Evolutionary conservation across 2,888 invertebrate species (phyloP), one percentile per base, ranked within the genome.

Genomic region (Plusia festucae): DNA sequence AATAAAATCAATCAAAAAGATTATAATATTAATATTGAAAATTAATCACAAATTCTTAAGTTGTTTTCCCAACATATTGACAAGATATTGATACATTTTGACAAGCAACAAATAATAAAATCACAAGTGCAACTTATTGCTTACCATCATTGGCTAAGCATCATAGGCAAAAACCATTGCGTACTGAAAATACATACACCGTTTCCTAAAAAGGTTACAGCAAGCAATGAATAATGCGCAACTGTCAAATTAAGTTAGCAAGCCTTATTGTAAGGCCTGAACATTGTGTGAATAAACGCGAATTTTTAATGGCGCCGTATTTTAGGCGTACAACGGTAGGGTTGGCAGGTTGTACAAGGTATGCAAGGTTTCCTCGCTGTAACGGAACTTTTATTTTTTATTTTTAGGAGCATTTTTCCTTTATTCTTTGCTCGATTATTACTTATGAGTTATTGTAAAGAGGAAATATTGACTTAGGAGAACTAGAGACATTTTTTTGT

Each of bases 251-350:
- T 40, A 40, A 40, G 40, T 40, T 40, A 40, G 40, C 40, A 40
- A 40, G n/a, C 40, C 40, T 15, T 40, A 40, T 40, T 40, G 40
- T 40, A 40, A n/a, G 40, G n/a, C 40, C 40, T 40, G 34, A 40
- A 18, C 46, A 18, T 20, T 18, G 46, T 73, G 55, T 69, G 59
- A 53, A 64, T 71, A 76, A 64, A 78, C 68, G 58, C 52, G 78
- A 73, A 52, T 77, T 78, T 77, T 77, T 74, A 74, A 74, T 68
- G 73, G 68, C 57, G 53, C 63, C 68, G 73, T 68, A 68, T 60
- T 60, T 78, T 64, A 61, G 3, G 51, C 34, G 55, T 44, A 51
- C 60, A 15, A 63, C 49, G 3, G 0, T 49, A 71, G 71, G 71
- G 71, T 51, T 71, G 70, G n/a, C 55, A 56, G 13, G 16, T 6